Evolutionary conservation across 1,140 invertebrate species (phyloP).

Genomic region (Drosophila sp.): DNA sequence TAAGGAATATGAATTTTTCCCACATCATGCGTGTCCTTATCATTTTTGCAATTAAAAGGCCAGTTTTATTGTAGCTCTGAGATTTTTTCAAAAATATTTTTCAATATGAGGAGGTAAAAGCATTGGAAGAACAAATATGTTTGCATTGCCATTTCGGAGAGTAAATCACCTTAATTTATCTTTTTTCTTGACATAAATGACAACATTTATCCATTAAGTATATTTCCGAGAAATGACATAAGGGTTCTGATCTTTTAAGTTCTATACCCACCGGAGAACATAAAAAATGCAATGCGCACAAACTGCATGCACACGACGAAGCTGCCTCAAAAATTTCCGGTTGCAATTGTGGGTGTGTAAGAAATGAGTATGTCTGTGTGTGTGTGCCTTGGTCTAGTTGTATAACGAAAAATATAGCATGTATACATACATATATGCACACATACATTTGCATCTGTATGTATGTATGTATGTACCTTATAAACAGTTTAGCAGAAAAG

Average conservation of each 20-base stretch:
- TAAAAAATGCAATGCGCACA: conserved; percentile 14
- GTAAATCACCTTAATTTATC: not conserved
- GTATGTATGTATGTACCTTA: not conserved
- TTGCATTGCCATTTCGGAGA: not conserved
- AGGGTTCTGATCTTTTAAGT: not conserved
- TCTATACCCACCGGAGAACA: not conserved
- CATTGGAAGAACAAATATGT: not conserved
- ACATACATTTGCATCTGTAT: not conserved
- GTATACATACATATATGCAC: not conserved
- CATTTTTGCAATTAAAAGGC: not conserved
- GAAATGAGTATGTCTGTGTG: not conserved
- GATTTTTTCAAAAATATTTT: not conserved
- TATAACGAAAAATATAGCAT: not conserved
- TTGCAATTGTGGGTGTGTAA: conserved; percentile 4
- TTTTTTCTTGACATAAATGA: not conserved
- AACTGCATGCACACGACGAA: not conserved
- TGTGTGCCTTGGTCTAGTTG: not conserved
- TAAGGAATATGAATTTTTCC: conserved; percentile 20
- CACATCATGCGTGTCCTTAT: not conserved
- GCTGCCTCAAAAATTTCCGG: conserved; percentile 10
- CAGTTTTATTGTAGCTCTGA: not conserved
- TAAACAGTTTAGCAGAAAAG: conserved; percentile 21
- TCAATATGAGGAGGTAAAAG: not conserved
- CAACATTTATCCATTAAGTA: not conserved
- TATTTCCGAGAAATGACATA: not conserved